Evolutionary conservation across 2,888 invertebrate species (phyloP), one percentile per base, ranked within the genome.

Genomic region (Dryadula phaetusa): DNA sequence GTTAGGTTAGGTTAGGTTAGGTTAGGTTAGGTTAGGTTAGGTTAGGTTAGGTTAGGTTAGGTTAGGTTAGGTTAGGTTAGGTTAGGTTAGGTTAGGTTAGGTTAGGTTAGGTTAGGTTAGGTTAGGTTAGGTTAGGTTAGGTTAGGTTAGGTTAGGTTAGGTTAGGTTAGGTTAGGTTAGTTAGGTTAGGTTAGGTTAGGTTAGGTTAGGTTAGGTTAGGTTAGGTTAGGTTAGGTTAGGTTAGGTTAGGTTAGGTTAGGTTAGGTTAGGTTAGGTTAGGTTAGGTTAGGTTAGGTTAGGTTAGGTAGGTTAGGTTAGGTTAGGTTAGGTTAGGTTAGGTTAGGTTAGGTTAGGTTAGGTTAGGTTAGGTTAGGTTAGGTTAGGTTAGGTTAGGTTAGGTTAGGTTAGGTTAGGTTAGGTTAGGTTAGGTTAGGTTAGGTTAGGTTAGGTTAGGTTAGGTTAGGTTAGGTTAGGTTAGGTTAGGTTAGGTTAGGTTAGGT

Each of bases 361-460:
- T 70, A 66, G 63, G 70, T 52, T 71, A 56, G 44, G 56, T 69
- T 69, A 69, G 64, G 69, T 66, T 71, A 69, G 64, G 68, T 63
- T 66, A 69, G 62, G 66, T 66, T 71, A 66, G 64, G 69, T 67
- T 69, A 69, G 67, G 71, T 69, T 71, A 69, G 67, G 71, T 64
- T 71, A 69, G 69, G 71, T 69, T 71, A 69, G 67, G 71, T 65
- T 71, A 69, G 68, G 70, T 66, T 70, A 68, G 66, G 70, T 66
- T 70, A 68, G 66, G 70, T 67, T 70, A 68, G 63, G 70, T 65
- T 68, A 60, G 67, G 61, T 62, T 62, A 49, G 67, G 68, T 65
- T 65, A 65, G 70, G 66, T 62, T 66, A 66, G 68, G 66, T 66
- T 68, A 64, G 69, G 75, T 72, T 75, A 74, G 74, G 75, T 73